Evolutionary conservation across 1,140 invertebrate genomes (phyloP), one percentile per base, ranked within the genome.

Genomic region (Drosophila arizonae): DNA sequence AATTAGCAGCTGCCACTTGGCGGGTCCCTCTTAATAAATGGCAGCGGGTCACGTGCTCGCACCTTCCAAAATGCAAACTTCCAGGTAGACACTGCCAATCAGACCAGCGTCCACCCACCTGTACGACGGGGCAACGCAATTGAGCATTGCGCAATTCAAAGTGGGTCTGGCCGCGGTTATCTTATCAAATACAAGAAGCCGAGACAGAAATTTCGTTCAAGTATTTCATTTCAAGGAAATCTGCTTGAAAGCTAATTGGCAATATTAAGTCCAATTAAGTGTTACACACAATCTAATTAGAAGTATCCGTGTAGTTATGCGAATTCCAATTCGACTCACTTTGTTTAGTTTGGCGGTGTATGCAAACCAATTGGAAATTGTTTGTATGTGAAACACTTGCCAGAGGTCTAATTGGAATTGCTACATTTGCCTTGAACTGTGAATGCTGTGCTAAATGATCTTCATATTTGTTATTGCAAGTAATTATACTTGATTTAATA

Each of bases 1-100:
- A 54, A 69, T 69, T 69, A 69, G 21, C 66, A 48, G 41, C 30
- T 55, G 50, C n/a, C 63, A 66, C 5, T 64, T 62, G 15, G 17
- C 48, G 24, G 21, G 36, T 28, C 11, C 54, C n/a, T 54, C 48
- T 43, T 52, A 48, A 61, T 61, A 55, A 43, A 62, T 62, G 58
- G 11, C 24, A 11, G 9, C 51, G 30, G 39, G 51, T 69, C 66
- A 69, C 66, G 66, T 69, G 66, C 45, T 13, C 15, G 13, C 21
- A 50, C 30, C 15, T 8, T 8, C 17, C 30, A 60, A 52, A 52
- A 51, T 33, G 50, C n/a, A 13, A 57, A 33, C 24, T 46, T 39
- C 36, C 11, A 39, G 36, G 10, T 13, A 39, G 36, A 11, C 36
- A 4, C 11, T 9, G 9, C 36, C 36, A 39, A 39, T 39, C 10